Evolutionary conservation across 2,888 invertebrate species (phyloP), one percentile per base, ranked within the genome.

Genomic region (Aporophyla nigra): DNA sequence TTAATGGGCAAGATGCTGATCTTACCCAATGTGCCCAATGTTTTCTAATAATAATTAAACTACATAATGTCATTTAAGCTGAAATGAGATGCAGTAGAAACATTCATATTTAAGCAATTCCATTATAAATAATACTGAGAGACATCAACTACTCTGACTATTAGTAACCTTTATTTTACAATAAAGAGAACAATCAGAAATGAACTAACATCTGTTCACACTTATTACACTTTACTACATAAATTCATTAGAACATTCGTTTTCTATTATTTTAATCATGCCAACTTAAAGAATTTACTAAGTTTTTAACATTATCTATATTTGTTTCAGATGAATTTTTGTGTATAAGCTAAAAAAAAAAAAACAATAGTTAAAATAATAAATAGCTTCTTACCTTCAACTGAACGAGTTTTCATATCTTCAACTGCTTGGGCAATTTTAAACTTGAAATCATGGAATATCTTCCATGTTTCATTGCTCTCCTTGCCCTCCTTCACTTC

Each of bases 341-440:
- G 21, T 27, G 19, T 49, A 12, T 24, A 21, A 9, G 21, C 21
- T 27, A 27, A 2, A 53, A 61, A 27, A 2, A 53, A 61, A 53
- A 73, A 27, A 46, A 14, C 3, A 10, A 10, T 19, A 16, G 40
- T 21, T 10, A 10, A 10, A 61, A 14, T 49, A 72, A 54, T 49
- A 43, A 63, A 51, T 49, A 19, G n/a, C 19, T 12, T 84, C 83
- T 91, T 94, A 93, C 97, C 97, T 86, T 98, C 97, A 81, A 93
- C 95, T 86, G 98, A 98, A 75, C 97, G 97, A 16, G 97, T 98
- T 76, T 98, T 96, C 94, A 98, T 98, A 80, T 98, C 98, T 91
- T 98, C 98, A 67, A 98, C 98, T 56, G 98, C 98, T 91, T 98
- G 98, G 58, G 98, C 97, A 81, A 98, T 97, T 94, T 98, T 98